Evolutionary conservation across 2,797 vertebrate genomes (phyloP).

Genomic region (Dryobates pubescens): DNA sequence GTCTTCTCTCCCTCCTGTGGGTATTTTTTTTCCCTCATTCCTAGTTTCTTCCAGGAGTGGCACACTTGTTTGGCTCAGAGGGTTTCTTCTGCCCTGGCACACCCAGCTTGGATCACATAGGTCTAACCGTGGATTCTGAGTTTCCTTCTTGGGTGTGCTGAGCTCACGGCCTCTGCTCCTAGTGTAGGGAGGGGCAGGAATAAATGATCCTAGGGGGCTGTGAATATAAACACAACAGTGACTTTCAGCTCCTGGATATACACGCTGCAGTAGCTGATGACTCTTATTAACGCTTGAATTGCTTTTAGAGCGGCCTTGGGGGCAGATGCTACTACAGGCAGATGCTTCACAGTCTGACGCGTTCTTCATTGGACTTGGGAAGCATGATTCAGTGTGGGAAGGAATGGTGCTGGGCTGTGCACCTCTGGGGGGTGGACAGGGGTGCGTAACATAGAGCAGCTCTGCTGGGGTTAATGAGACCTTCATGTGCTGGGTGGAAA

Average conservation of each 20-base stretch:
- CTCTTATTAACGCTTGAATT: constrained; percentile 41
- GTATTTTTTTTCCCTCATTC: not conserved
- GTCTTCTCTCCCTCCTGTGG: not conserved
- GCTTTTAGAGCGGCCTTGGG: constrained; percentile 23
- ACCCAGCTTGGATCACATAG: not conserved
- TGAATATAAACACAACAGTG: not conserved
- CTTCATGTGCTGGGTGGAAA: not conserved
- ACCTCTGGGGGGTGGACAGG: not conserved
- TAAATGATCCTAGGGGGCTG: not conserved
- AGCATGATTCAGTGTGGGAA: not conserved
- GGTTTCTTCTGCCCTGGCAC: not conserved
- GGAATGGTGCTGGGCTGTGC: not conserved
- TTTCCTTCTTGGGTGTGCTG: not conserved
- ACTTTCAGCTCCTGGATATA: constrained; percentile 20
- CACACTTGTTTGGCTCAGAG: not conserved
- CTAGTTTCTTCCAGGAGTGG: not conserved
- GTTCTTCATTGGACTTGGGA: constrained; percentile 4
- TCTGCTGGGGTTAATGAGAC: not conserved
- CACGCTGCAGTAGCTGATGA: not conserved
- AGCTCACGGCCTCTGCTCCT: not conserved
- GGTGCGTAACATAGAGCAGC: not conserved
- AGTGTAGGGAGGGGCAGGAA: not conserved
- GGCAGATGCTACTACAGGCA: constrained; percentile 30
- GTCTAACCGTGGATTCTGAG: not conserved
- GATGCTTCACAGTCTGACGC: constrained; percentile 10